Base-by-base conservation (phyloP, 2,113 vertebrate species). In the Silurus glanis region DNA sequence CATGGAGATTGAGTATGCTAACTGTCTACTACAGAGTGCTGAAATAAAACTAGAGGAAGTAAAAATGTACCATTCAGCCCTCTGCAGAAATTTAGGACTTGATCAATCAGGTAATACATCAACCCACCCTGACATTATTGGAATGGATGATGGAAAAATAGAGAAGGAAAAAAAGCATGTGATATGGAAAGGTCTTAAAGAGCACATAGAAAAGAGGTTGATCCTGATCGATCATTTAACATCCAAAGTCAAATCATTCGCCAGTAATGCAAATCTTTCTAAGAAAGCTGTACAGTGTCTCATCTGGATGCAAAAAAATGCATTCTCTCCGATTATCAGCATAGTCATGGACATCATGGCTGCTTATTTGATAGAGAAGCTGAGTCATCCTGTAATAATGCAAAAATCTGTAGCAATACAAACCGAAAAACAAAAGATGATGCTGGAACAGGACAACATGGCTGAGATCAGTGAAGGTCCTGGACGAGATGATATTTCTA, bases 271-370 rank as follows among this genome's bases (percentile, higher is more conserved):
- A 91, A 9, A 5, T 19, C 9, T 49, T 74, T 12, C 90, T 93
- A 14, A 82, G 80, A 83, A 49, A 58, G 5, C 87, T 45, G 89
- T 51, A 3, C 85, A 89, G 0, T 76, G 74, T 1, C 16, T 80
- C 5, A 61, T 69, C 47, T 23, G 23, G 28, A 55, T 75, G 47
- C 66, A 86, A 64, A n/a, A 83, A 53, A 87, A 86, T 62, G 74
- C 62, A 9, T 82, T 80, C 0, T 7, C n/a, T 84, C 78, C 84
- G 0, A 3, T 91, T n/a, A 89, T 90, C 83, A 89, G 88, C 0
- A 90, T 90, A 1, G 90, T 89, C 0, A 83, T 90, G 6, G 92
- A 94, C 80, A 89, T 92, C 0, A 21, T 93, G 2, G 87, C 61
- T 78, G 88, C 90, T 87, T 89, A 59, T 45, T 85, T 21, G 1